These are phyloP conservation scores for Psittacula cyanocephala DNA, from an alignment of 2,113 vertebrate species.

Conservation along the genomic window DNA sequence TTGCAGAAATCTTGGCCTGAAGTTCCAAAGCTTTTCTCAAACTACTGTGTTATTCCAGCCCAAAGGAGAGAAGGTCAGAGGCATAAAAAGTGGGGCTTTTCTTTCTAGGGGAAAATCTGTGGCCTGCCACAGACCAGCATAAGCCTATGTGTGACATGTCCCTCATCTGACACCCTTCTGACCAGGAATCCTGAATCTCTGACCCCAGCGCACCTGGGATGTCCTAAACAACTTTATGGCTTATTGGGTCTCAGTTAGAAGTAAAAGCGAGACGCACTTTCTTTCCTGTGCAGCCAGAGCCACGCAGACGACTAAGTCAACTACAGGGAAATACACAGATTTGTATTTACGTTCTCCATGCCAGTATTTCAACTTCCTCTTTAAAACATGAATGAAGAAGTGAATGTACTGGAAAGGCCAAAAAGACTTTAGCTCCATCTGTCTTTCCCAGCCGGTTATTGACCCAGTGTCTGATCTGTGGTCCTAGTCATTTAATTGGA, in stretches of 20 bases:
- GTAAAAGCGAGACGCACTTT: not conserved
- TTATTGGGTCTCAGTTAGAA: not conserved
- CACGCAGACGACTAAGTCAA: not conserved
- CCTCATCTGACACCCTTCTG: not conserved
- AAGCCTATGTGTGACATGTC: not conserved
- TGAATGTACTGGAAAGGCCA: not conserved
- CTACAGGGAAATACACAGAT: not conserved
- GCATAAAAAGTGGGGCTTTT: not conserved
- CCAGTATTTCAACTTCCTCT: not conserved
- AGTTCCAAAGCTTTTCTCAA: not conserved
- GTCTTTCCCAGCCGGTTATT: not conserved
- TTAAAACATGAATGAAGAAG: not conserved
- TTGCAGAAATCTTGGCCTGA: not conserved
- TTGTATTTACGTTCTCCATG: not conserved
- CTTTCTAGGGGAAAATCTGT: not conserved
- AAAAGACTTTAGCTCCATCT: constrained; percentile 45
- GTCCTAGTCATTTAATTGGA: not conserved
- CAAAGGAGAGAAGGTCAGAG: not conserved
- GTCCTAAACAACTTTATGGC: not conserved
- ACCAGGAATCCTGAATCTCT: not conserved
- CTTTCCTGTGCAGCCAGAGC: not conserved
- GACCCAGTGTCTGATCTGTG: not conserved
- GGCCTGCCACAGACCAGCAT: not conserved
- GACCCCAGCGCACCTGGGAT: not conserved
- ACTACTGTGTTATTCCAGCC: not conserved